These are phyloP conservation scores for Varanus salvator DNA, from an alignment of 2,113 vertebrate species.

Conservation along the genomic window DNA sequence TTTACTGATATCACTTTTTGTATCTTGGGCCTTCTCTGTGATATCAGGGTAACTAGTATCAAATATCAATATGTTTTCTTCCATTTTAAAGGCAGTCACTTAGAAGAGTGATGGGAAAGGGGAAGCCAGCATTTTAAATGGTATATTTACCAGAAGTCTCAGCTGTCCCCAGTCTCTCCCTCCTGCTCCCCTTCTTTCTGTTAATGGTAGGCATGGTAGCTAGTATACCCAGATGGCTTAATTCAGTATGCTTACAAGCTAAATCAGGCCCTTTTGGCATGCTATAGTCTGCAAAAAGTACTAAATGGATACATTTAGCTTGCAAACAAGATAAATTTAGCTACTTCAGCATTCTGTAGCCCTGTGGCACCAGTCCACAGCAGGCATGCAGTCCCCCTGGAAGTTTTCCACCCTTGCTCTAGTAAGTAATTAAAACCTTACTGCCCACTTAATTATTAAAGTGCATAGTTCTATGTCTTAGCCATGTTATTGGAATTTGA, in stretches of 20 bases:
- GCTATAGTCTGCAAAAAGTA: too few relatives aligned
- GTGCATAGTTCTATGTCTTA: neutral
- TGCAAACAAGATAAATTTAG: too few relatives aligned
- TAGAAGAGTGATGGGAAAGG: neutral
- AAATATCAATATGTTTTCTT: neutral
- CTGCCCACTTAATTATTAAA: neutral
- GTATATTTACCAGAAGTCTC: neutral
- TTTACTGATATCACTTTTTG: neutral
- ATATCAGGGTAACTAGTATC: neutral
- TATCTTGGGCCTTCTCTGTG: neutral
- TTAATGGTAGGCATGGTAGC: too few relatives aligned
- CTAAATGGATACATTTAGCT: too few relatives aligned
- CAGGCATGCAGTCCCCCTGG: too few relatives aligned
- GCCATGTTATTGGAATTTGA: neutral
- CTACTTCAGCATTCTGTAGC: too few relatives aligned
- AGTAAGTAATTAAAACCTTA: neutral
- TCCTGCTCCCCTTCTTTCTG: too few relatives aligned
- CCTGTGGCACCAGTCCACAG: too few relatives aligned
- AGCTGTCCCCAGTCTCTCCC: too few relatives aligned
- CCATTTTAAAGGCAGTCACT: neutral
- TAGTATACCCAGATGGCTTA: too few relatives aligned
- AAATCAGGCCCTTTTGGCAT: too few relatives aligned
- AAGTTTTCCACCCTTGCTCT: neutral
- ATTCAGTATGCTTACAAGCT: too few relatives aligned
- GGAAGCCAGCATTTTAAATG: rapidly evolving